Base-by-base conservation (phyloP, 2,113 vertebrate species). In the Ammodytes dubius region DNA sequence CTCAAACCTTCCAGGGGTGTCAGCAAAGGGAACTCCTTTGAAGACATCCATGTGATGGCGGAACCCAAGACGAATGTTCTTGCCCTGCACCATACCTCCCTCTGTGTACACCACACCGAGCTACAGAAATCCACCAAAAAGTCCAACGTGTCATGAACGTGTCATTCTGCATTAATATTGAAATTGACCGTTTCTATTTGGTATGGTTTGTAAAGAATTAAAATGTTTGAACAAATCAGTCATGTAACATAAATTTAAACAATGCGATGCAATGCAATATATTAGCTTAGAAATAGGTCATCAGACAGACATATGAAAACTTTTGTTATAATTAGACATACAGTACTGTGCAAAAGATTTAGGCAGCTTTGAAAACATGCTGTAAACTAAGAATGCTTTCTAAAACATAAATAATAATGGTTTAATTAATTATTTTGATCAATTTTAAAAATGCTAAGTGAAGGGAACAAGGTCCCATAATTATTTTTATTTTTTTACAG, bases 1-100 rank as follows among this genome's bases (percentile, higher is more conserved):
- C 92, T 97, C 88, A 77, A 99, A 94, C 5, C 79, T 77, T 19
- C 93, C 96, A 6, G 98, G 91, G 0, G 94, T 83, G 0, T 95
- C 98, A 1, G 96, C 97, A 14, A 96, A 99, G 19, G 98, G 98
- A 75, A 99, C 96, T 12, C 98, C 98, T 79, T 74, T 98, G 89
- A 99, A 99, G 82, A 97, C 53, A 17, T 99, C 97, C 0, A 99
- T 57, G 3, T 90, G 94, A 17, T 76, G 37, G 0, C 85, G 87
- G 1, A 95, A 71, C 5, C 96, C 93, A 7, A 96, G 83, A 6
- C 52, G 90, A 82, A 96, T 94, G 74, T 52, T 97, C 46, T 94
- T n/a, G 0, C 98, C 98, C 91, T 97, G 54, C 70, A 99, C 97
- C 82, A 96, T 96, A 39, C 98, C 98, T 0, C 97, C 96, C 83